These are phyloP conservation scores for Apodemia zela DNA, from an alignment of 2,888 invertebrate species.

Conservation along the genomic window DNA sequence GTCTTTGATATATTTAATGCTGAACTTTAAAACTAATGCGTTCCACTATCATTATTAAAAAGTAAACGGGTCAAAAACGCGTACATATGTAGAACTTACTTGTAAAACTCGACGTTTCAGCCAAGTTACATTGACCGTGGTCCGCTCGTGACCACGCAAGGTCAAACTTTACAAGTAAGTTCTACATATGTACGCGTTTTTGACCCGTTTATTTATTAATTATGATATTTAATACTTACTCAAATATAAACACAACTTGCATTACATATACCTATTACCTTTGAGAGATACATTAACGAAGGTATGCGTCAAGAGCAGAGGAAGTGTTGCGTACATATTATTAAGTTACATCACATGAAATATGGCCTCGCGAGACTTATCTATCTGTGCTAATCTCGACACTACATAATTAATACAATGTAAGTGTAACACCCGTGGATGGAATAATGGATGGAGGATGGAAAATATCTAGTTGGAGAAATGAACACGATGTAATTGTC, in stretches of 20 bases:
- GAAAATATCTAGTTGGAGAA: neutral
- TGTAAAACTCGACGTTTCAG: too few species aligned
- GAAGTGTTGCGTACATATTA: neutral
- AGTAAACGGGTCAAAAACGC: too few species aligned
- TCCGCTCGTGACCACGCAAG: too few species aligned
- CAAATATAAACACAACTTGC: neutral
- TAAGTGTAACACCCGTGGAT: neutral
- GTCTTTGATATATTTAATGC: too few species aligned
- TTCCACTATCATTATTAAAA: too few species aligned
- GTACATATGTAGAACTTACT: too few species aligned
- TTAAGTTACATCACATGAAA: conserved; percentile 9
- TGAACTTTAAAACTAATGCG: too few species aligned
- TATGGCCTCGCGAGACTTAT: conserved; percentile 6
- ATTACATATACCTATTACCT: neutral
- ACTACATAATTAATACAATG: neutral
- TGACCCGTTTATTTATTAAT: too few species aligned
- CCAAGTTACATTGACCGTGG: too few species aligned
- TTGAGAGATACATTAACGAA: neutral
- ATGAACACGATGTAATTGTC: neutral
- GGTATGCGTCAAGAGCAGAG: neutral
- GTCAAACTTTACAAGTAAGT: too few species aligned
- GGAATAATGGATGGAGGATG: neutral
- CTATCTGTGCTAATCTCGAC: neutral
- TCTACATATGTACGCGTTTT: too few species aligned
- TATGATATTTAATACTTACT: neutral